phyloP scores from a whole-genome alignment of 2,797 vertebrate species.

The Pipistrellus pipistrellus region DNA sequence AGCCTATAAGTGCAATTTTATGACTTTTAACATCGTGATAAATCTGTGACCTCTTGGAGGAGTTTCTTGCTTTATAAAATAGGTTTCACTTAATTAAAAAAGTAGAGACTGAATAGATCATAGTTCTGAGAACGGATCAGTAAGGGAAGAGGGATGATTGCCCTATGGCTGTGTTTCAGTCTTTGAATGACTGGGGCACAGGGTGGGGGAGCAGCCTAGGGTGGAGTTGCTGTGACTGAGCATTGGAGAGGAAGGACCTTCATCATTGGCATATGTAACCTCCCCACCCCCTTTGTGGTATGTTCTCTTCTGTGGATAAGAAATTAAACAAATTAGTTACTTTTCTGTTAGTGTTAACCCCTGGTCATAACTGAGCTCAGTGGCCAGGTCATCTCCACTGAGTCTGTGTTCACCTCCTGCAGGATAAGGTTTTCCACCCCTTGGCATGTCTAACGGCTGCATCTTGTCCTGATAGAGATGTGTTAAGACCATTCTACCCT shows the following conservation, averaged over 20 bases:
- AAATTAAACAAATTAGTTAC: background rate
- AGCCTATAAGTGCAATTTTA: conserved; percentile 67
- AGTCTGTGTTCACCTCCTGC: background rate
- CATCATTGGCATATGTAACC: background rate
- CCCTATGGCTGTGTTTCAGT: background rate
- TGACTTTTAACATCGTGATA: conserved; percentile 65
- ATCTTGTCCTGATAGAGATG: background rate
- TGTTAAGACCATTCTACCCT: background rate
- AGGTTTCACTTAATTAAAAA: conserved; percentile 55
- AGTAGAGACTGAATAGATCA: background rate
- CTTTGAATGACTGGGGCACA: background rate
- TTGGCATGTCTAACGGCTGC: background rate
- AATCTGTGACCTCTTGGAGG: conserved; percentile 68
- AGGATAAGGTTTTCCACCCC: background rate
- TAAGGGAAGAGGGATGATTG: background rate
- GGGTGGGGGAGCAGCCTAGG: background rate
- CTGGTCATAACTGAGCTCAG: background rate
- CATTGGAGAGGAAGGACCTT: background rate
- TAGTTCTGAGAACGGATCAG: background rate
- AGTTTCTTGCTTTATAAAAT: conserved; percentile 71
- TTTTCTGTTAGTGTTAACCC: background rate
- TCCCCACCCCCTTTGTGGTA: background rate
- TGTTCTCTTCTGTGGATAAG: background rate
- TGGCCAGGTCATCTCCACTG: background rate
- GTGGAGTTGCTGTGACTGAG: background rate